Base-by-base conservation (phyloP, 2,113 vertebrate genomes). In the Datnioides undecimradiatus region DNA sequence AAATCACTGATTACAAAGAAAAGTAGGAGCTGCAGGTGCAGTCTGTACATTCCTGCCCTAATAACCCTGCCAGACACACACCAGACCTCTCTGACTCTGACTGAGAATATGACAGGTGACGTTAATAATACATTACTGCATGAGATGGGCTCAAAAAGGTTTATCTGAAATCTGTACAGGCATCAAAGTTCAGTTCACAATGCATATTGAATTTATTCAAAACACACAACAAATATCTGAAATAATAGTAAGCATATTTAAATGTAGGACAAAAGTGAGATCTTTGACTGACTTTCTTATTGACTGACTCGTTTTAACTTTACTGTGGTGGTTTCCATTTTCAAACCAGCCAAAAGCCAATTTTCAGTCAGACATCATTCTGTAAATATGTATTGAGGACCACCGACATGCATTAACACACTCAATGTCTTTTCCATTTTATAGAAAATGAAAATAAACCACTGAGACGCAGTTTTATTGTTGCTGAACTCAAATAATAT, bases 391-490 rank as follows among this genome's bases (percentile, higher is more conserved):
- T 8, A 33, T 3, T 0, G 34, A 54, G 33, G 58, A 71, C 57
- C 8, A 12, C 36, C 0, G 25, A 62, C 60, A 36, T 25, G 17
- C 33, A 16, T 54, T 46, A 31, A 66, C 19, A 38, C 54, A 46
- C 27, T 43, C 41, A 38, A 25, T 69, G 38, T 62, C 6, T 65
- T 46, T 49, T 69, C 69, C 16, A 74, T 74, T 36, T 54, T 27
- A 54, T 2, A 14, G n/a, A 73, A 69, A 70, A 73, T 38, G 33
- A 83, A 80, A 71, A 43, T 49, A 80, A 86, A 62, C 58, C 51
- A 60, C 43, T 34, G 12, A 62, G 21, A 33, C 1, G 23, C 29
- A 16, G 19, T 77, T 85, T 77, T 83, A 67, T 55, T 63, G 51
- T 19, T 40, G 12, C 1, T 25, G 23, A 60, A 69, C 57, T 79